Evolutionary conservation across 2,888 invertebrate species (phyloP).

Genomic region (Nomada lathburiana): DNA sequence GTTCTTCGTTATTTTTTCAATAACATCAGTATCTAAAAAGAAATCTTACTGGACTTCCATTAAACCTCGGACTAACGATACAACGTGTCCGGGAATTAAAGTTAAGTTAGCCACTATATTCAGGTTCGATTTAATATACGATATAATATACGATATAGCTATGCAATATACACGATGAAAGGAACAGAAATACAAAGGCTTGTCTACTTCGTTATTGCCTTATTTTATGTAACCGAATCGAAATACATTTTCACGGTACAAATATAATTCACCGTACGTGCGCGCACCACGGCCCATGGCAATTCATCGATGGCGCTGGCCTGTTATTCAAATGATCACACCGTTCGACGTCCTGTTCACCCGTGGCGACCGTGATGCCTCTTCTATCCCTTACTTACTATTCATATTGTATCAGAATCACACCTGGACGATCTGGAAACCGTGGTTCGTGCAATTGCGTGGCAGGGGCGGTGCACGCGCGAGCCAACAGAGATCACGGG

Average conservation of each 20-base stretch:
- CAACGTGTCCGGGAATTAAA: neutral
- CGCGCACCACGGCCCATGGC: no score
- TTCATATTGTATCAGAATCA: constrained; percentile 55
- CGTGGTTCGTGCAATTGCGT: constrained; percentile 28
- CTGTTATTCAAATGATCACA: constrained; percentile 44
- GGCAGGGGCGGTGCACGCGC: neutral
- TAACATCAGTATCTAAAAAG: neutral
- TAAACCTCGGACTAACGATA: no score
- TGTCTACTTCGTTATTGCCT: no score
- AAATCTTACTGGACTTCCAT: neutral
- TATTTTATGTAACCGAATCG: no score
- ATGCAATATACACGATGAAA: no score
- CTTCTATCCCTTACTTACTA: constrained; percentile 42
- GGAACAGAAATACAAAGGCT: no score
- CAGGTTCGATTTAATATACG: no score
- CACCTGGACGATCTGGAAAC: constrained; percentile 17
- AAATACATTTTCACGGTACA: no score
- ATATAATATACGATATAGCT: no score
- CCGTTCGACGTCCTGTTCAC: constrained; percentile 11
- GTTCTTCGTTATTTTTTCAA: neutral
- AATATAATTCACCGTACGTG: no score
- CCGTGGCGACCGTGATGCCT: constrained; percentile 28
- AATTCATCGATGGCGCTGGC: neutral
- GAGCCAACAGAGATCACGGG: constrained; percentile 35
- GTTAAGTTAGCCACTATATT: neutral